These are phyloP conservation scores for Phaedon cochleariae DNA, from an alignment of 2,888 invertebrate genomes.

Conservation along the genomic window DNA sequence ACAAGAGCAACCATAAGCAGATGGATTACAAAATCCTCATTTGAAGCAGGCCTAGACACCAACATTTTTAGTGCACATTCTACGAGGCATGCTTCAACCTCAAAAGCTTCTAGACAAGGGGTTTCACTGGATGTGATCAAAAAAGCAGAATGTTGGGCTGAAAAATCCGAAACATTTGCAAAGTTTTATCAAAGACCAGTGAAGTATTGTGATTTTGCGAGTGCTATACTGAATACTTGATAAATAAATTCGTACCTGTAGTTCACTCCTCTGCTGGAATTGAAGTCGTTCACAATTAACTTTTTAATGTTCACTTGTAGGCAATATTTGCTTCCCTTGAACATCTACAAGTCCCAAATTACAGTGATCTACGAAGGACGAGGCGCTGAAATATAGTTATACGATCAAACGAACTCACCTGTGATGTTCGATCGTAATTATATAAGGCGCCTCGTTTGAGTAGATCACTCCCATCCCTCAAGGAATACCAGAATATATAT, in stretches of 20 bases:
- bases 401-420: conserved; percentile 2
- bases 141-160: conserved; percentile 42
- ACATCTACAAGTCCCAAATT: conserved; percentile 3
- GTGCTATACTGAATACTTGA: neutral
- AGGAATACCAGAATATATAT: neutral
- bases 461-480: conserved; percentile 4
- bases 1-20: conserved; percentile 27
- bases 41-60: conserved; percentile 42
- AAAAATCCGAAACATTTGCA: conserved; percentile 40
- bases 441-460: conserved; percentile 3
- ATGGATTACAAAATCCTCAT: conserved; percentile 28
- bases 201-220: neutral
- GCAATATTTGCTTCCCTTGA: neutral
- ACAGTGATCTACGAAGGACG: conserved; percentile 3
- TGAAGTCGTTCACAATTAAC: neutral
- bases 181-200: conserved; percentile 39
- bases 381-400: neutral
- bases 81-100: conserved; percentile 47
- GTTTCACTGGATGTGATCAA: conserved; percentile 40
- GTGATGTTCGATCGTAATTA: conserved; percentile 8
- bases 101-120: conserved; percentile 40
- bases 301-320: neutral
- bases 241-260: too few relatives aligned
- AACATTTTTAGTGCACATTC: conserved; percentile 39
- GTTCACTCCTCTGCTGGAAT: too few relatives aligned